A percentile compares a stretch with the other conserved stretches of the same genome.
Conservation (phyloP, 1,140 invertebrate species). For the Phortica variegata region DNA sequence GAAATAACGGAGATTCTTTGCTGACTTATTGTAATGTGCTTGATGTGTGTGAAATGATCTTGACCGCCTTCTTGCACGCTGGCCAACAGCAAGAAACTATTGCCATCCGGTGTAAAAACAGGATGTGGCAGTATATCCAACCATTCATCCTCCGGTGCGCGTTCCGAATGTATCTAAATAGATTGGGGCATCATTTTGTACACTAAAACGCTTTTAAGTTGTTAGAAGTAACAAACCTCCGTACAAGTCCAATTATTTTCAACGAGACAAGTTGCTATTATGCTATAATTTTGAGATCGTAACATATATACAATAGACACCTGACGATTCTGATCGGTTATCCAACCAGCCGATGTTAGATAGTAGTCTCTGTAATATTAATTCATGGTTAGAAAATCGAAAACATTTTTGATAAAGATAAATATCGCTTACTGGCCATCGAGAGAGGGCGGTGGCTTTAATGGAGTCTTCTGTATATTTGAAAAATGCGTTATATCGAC, state of each 20-base stretch:
- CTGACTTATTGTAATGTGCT: constrained; percentile 79
- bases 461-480: constrained; percentile 62
- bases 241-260: constrained; percentile 77
- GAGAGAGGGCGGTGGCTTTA: constrained; percentile 69
- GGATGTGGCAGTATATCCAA: constrained; percentile 81
- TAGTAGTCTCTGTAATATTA: constrained; percentile 80
- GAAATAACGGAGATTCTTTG: constrained; percentile 82
- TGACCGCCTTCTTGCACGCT: constrained; percentile 77
- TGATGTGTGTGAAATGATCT: constrained; percentile 86
- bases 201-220: constrained; percentile 4
- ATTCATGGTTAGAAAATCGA: neutral
- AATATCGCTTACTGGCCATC: constrained; percentile 68
- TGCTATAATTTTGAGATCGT: constrained; percentile 82
- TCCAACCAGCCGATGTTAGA: constrained; percentile 87
- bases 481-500: constrained; percentile 72
- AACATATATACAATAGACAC: constrained; percentile 88
- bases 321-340: constrained; percentile 67
- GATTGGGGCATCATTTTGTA: too few relatives aligned
- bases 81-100: constrained; percentile 80
- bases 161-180: constrained; percentile 79
- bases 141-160: constrained; percentile 79
- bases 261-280: constrained; percentile 75
- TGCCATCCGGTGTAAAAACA: constrained; percentile 78
- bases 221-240: constrained; percentile 63
- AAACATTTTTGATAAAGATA: neutral